Base-by-base conservation (phyloP, 2,113 vertebrate species). In the Lethenteron reissneri region DNA sequence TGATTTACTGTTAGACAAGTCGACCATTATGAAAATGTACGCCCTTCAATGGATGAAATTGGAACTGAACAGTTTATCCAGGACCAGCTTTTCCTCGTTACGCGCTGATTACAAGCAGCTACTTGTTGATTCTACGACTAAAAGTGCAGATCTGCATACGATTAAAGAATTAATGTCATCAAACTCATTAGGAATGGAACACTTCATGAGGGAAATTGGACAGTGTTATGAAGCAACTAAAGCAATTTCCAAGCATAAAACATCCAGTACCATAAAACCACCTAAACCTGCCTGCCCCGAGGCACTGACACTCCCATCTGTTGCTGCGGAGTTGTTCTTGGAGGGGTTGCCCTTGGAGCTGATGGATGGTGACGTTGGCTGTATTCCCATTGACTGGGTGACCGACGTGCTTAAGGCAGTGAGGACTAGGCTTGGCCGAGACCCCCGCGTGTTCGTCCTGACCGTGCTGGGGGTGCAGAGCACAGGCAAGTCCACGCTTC, bases 131-230 rank as follows among this genome's bases (percentile, higher is more conserved):
- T 68, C 62, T 68, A 19, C 15, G 62, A 15, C 9, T 11, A 11
- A 11, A 21, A 2, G 41, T 41, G 41, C 3, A 41, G 41, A 68
- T 15, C 62, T 68, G 15, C 15, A n/a, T n/a, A 6, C 8, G 10
- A 15, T 68, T 9, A 10, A 68, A 17, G 10, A 68, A 11, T 17
- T 11, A 3, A 68, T 68, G 15, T 11, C 62, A 9, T 15, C n/a
- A 10, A 68, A 10, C 10, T 68, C 62, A 68, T 21, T 68, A 10
- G 62, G 62, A 68, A 2, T 68, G n/a, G 62, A 68, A 21, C 84
- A 87, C 76, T 86, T 85, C 70, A 76, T 88, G 56, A 77, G 83
- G 64, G 85, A 88, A 76, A 81, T 87, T 78, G 84, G 82, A 3
- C 86, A 87, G 73, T 77, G 84, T n/a, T 88, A 85, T 2, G 85